A percentile compares a stretch with the other conserved stretches of the same genome.
Evolutionary conservation across 2,888 invertebrate species (phyloP).

Genomic region (Sphecodes monilicornis): DNA sequence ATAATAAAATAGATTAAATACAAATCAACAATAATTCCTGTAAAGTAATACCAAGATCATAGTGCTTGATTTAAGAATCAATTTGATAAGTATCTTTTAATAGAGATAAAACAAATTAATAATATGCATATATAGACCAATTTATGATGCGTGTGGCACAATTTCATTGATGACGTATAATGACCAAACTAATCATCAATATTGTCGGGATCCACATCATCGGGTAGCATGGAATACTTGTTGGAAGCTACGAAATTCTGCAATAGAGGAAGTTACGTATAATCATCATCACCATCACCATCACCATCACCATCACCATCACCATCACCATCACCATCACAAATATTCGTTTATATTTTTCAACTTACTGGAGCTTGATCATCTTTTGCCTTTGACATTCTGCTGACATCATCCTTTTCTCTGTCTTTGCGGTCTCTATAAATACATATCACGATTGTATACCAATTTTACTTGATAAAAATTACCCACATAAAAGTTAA

Average conservation of each 20-base stretch:
- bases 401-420: slow-evolving; percentile 84
- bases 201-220: slow-evolving; percentile 88
- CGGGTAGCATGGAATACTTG: slow-evolving; percentile 90
- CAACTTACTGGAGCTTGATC: slow-evolving; percentile 89
- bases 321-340: background rate
- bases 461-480: background rate
- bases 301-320: background rate
- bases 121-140: slow-evolving; percentile 79
- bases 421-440: slow-evolving; percentile 75
- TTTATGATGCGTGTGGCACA: slow-evolving; percentile 80
- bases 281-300: background rate
- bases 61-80: slow-evolving; percentile 63
- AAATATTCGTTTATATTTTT: background rate
- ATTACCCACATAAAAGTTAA: background rate
- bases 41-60: slow-evolving; percentile 69
- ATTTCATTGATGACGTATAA: slow-evolving; percentile 79
- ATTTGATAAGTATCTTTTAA: slow-evolving; percentile 72
- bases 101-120: slow-evolving; percentile 79
- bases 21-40: slow-evolving; percentile 79
- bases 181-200: slow-evolving; percentile 79
- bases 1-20: slow-evolving; percentile 83
- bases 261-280: slow-evolving; percentile 72
- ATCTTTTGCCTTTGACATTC: slow-evolving; percentile 90
- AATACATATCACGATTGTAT: background rate
- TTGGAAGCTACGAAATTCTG: slow-evolving; percentile 91